Base-by-base conservation (phyloP, 2,888 invertebrate genomes). In the Melangyna quadrimaculata region DNA sequence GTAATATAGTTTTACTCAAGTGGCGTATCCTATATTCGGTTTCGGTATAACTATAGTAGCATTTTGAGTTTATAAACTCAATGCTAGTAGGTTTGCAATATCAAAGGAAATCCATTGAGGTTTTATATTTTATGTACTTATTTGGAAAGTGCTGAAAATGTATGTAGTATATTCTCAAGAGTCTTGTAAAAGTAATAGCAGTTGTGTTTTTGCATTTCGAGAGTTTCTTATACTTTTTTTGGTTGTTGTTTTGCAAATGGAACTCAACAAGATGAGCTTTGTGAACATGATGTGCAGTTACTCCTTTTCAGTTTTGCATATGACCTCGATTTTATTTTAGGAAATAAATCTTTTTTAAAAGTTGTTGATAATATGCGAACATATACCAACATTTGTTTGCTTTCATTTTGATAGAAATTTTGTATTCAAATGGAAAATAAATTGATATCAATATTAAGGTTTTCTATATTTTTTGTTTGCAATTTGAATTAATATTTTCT, bases 41-140 rank as follows among this genome's bases (percentile, higher is more conserved):
- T 63, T 53, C 17, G 43, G 40, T 61, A 65, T 12, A n/a, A n/a
- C n/a, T n/a, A n/a, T n/a, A n/a, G n/a, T n/a, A n/a, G n/a, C n/a
- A n/a, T n/a, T n/a, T n/a, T n/a, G n/a, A n/a, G n/a, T n/a, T n/a
- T n/a, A n/a, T n/a, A n/a, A n/a, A n/a, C n/a, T n/a, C n/a, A n/a
- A n/a, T n/a, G n/a, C n/a, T n/a, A n/a, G n/a, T n/a, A n/a, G 14
- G 14, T 22, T 40, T 19, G 29, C 48, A 48, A 27, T 79, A 59
- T 59, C 37, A 79, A 67, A 67, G 79, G 79, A 79, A 29, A 57
- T 57, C 74, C 74, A 61, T 79, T 73, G 32, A 22, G 19, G 40
- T 61, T 37, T 37, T 37, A 14, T 37, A 40, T 37, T 27, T 61
- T 24, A n/a, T n/a, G n/a, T n/a, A n/a, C n/a, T n/a, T n/a, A 24